Conservation (phyloP, 2,113 vertebrate genomes). For the Xenopus laevis region DNA sequence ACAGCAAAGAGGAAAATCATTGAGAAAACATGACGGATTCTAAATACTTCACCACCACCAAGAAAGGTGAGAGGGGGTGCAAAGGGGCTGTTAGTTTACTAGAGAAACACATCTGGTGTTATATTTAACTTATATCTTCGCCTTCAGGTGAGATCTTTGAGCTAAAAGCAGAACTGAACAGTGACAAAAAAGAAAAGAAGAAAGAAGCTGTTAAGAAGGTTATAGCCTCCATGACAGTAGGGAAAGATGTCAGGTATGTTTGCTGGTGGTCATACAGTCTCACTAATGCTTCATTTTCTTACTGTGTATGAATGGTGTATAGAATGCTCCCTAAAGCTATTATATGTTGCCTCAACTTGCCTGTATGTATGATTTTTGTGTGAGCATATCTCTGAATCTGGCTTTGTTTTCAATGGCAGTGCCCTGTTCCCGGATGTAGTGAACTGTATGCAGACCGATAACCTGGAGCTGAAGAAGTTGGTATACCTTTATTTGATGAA, state of each 20-base stretch:
- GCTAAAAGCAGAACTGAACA: constrained; percentile 96
- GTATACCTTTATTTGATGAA: constrained; percentile 99
- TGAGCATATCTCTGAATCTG: too few relatives aligned
- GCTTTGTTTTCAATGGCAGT: constrained; percentile 56
- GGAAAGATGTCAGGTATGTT: constrained; percentile 92
- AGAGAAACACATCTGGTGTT: too few relatives aligned
- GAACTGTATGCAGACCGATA: constrained; percentile 99
- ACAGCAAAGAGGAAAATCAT: constrained; percentile 52
- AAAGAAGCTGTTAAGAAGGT: constrained; percentile 98
- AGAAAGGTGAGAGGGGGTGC: constrained; percentile 79
- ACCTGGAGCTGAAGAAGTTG: constrained; percentile 96
- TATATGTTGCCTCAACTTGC: too few relatives aligned
- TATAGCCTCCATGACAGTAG: constrained; percentile 96
- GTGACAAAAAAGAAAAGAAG: constrained; percentile 98
- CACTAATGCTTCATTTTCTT: background rate
- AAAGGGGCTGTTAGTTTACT: background rate
- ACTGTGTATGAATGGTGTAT: too few relatives aligned
- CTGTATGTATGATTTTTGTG: too few relatives aligned
- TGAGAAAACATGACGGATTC: constrained; percentile 92
- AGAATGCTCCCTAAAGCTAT: too few relatives aligned
- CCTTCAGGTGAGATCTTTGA: constrained; percentile 93
- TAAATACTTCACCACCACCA: constrained; percentile 98
- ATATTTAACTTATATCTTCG: background rate
- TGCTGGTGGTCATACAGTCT: too few relatives aligned
- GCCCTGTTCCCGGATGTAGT: constrained; percentile 96